These are phyloP conservation scores for Eucriotettix oculatus DNA, from an alignment of 2,888 invertebrate species.

Conservation along the genomic window DNA sequence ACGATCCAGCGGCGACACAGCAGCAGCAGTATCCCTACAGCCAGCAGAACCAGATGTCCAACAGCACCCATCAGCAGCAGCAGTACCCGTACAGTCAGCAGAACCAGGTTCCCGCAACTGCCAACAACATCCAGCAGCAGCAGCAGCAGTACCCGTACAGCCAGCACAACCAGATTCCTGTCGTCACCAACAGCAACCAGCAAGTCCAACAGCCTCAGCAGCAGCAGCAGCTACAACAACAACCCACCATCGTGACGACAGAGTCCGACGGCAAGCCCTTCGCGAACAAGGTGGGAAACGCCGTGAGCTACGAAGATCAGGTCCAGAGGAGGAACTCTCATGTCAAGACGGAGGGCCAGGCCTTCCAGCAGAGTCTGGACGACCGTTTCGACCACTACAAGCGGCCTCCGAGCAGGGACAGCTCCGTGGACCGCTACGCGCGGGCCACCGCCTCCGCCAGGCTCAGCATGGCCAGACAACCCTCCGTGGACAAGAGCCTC, in stretches of 20 bases:
- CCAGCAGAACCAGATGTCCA: conserved; percentile 3
- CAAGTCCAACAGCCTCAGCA: conserved; percentile 8
- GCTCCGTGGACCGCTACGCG: conserved; percentile 61
- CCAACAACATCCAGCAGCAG: conserved; percentile 6
- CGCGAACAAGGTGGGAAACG: background rate
- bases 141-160: conserved; percentile 5
- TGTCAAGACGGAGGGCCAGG: conserved; percentile 28
- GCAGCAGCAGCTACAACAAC: background rate
- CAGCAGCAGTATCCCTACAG: conserved; percentile 20
- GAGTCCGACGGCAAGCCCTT: conserved; percentile 1
- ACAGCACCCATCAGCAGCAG: conserved; percentile 14
- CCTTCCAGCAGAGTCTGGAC: conserved; percentile 43
- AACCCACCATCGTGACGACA: conserved; percentile 15
- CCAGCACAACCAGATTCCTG: background rate
- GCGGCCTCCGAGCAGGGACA: conserved; percentile 73
- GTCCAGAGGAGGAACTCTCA: conserved; percentile 35
- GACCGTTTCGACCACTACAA: conserved; percentile 92
- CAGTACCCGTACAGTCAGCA: conserved; percentile 13
- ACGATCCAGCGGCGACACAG: background rate
- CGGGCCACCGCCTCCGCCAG: background rate
- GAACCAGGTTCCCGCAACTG: conserved; percentile 9
- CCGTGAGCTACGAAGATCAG: background rate
- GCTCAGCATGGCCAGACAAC: conserved; percentile 34
- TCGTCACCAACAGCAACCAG: conserved; percentile 14
- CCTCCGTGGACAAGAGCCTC: conserved; percentile 52